These are phyloP conservation scores for Maccullochella peelii DNA, from an alignment of 2,113 vertebrate species.

Conservation along the genomic window DNA sequence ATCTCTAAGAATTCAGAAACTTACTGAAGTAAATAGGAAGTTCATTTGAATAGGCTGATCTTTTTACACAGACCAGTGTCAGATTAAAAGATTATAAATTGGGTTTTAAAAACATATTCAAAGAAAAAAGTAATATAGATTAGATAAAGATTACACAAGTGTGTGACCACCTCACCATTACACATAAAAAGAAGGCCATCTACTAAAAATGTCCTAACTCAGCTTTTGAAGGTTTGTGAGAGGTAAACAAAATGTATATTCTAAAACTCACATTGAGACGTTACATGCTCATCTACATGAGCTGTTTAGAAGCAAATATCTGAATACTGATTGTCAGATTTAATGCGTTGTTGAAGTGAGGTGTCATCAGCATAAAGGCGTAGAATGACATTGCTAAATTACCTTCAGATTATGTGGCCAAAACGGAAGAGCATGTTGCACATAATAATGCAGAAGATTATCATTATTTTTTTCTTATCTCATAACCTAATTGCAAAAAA, in stretches of 20 bases:
- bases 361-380: conserved; percentile 48
- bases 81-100: neutral
- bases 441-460: neutral
- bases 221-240: neutral
- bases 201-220: neutral
- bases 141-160: neutral
- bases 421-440: neutral
- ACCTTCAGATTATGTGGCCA: neutral
- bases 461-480: neutral
- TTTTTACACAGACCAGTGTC: neutral
- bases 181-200: neutral
- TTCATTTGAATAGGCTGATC: no score
- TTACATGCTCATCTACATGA: neutral
- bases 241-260: neutral
- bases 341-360: conserved; percentile 9
- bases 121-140: neutral
- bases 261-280: neutral
- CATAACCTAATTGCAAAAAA: neutral
- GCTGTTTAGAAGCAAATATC: neutral
- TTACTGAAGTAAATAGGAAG: no score
- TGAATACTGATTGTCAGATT: neutral
- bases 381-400: conserved; percentile 3
- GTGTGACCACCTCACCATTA: neutral
- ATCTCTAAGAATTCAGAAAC: neutral
- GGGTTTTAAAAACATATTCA: neutral